Conservation (phyloP, 2,113 vertebrate genomes). For the Percina caprodes region DNA sequence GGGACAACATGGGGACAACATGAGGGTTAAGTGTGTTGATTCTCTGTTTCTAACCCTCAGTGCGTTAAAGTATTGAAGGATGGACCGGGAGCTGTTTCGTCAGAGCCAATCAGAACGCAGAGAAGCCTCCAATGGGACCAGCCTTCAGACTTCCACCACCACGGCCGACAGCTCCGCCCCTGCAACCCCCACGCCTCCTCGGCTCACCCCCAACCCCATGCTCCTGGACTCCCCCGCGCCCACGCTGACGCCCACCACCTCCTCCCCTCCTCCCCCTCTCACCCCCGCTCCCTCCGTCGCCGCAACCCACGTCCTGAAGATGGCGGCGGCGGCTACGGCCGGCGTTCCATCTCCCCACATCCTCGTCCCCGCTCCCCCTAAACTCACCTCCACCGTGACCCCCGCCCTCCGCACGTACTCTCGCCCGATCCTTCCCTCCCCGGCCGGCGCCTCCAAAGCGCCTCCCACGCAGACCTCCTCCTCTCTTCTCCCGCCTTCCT, state of each 20-base stretch:
- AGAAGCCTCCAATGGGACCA: conserved; percentile 49
- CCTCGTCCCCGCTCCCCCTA: conserved; percentile 66
- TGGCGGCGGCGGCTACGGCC: background rate
- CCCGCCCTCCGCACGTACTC: conserved; percentile 72
- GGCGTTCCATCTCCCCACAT: conserved; percentile 56
- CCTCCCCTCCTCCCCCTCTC: conserved; percentile 76
- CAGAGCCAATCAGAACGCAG: conserved; percentile 58
- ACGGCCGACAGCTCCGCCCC: conserved; percentile 27
- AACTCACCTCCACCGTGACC: conserved; percentile 61
- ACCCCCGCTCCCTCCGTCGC: conserved; percentile 72
- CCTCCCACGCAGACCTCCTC: conserved; percentile 17
- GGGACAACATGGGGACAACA: no score
- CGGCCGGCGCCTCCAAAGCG: conserved; percentile 35
- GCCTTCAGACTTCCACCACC: conserved; percentile 10
- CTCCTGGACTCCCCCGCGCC: conserved; percentile 64
- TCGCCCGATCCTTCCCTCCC: conserved; percentile 68
- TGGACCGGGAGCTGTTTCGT: conserved; percentile 69
- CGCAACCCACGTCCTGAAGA: conserved; percentile 37
- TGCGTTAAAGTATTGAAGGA: conserved; percentile 50
- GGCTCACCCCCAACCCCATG: conserved; percentile 76
- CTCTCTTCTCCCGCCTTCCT: background rate
- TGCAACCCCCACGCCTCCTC: conserved; percentile 62
- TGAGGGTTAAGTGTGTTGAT: no score
- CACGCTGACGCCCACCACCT: conserved; percentile 60
- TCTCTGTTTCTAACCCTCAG: conserved; percentile 35